Evolutionary conservation across 2,797 vertebrate genomes (phyloP).

Genomic region (Phoxinus dragarum): DNA sequence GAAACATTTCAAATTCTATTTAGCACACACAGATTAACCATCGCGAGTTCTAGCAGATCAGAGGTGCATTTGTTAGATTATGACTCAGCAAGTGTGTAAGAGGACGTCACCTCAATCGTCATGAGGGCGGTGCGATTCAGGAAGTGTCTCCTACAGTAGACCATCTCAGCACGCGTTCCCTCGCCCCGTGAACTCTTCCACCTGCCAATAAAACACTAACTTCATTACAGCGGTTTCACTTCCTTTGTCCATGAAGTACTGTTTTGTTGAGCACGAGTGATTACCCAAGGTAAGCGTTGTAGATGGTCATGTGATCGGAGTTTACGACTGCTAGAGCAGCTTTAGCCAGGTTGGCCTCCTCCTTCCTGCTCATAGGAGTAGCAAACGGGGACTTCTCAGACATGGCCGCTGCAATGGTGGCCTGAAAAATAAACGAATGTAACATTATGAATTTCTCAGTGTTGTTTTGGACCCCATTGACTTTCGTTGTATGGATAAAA

Average conservation of each 20-base stretch:
- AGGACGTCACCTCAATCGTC: conserved; percentile 87
- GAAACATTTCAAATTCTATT: background rate
- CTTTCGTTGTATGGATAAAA: background rate
- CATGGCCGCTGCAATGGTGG: conserved; percentile 95
- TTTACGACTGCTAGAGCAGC: conserved; percentile 85
- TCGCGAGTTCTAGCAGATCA: background rate
- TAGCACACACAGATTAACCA: background rate
- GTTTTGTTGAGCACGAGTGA: background rate
- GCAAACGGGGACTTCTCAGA: conserved; percentile 96
- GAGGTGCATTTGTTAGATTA: background rate
- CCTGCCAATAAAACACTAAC: conserved; percentile 68
- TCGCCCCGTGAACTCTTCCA: conserved; percentile 87
- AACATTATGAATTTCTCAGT: background rate
- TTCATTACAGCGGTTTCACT: background rate
- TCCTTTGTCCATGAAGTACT: background rate
- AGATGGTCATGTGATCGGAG: conserved; percentile 96
- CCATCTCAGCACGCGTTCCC: conserved; percentile 84
- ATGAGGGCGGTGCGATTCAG: conserved; percentile 91
- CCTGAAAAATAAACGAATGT: conserved; percentile 73
- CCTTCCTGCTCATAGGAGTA: conserved; percentile 93
- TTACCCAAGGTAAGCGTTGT: conserved; percentile 92
- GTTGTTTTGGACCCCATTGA: background rate
- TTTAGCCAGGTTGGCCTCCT: conserved; percentile 95
- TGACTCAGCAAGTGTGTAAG: background rate
- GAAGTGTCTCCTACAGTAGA: conserved; percentile 90